phyloP scores from a whole-genome alignment of 2,888 invertebrate genomes.

The Thecocarcelia acutangulata region DNA sequence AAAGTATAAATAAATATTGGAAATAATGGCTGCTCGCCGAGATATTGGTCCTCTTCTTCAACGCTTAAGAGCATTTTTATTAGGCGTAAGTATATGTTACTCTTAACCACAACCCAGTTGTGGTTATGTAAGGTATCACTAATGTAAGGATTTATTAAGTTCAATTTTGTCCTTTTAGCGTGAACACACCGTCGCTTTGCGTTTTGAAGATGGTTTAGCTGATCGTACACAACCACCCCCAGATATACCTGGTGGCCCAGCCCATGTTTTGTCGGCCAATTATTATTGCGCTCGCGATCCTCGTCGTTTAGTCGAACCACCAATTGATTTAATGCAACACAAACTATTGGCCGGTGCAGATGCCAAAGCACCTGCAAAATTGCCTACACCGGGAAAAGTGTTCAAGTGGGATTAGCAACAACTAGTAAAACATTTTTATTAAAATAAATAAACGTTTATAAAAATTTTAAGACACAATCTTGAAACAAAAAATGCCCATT shows the following conservation, averaged over 20 bases:
- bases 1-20: conserved; percentile 46
- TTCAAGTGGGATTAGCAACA: conserved; percentile 83
- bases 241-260: conserved; percentile 89
- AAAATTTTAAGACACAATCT: too few species aligned
- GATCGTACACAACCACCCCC: conserved; percentile 92
- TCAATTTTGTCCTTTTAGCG: conserved; percentile 81
- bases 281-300: conserved; percentile 93
- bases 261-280: conserved; percentile 89
- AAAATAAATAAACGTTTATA: neutral
- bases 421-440: neutral
- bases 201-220: conserved; percentile 86
- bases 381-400: conserved; percentile 84
- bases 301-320: conserved; percentile 86
- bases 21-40: conserved; percentile 82
- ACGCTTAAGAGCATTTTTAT: conserved; percentile 84
- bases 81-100: conserved; percentile 83
- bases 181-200: conserved; percentile 84
- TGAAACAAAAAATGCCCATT: neutral
- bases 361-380: conserved; percentile 79
- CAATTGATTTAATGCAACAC: conserved; percentile 76
- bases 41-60: conserved; percentile 86
- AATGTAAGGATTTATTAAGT: conserved; percentile 4
- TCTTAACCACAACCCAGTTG: neutral
- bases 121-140: conserved; percentile 56
- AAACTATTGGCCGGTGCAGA: conserved; percentile 74